Evolutionary conservation across 2,888 invertebrate genomes (phyloP), one percentile per base, ranked within the genome.

Genomic region (Lasioglossum morio): DNA sequence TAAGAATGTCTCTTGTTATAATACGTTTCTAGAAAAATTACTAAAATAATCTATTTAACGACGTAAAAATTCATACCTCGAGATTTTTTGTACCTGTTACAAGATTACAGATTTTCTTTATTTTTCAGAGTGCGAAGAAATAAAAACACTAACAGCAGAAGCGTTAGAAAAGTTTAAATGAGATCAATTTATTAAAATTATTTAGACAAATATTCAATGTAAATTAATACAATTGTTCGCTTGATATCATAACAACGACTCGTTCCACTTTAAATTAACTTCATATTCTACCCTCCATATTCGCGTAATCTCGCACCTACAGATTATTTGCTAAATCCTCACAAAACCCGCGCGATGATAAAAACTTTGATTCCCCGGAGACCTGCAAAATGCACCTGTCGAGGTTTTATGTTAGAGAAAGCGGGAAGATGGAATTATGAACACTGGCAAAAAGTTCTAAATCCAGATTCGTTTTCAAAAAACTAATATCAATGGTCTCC

Each of bases 291-390:
- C 14, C 63, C 30, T 16, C 16, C 63, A 34, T 63, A 30, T 30
- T 16, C 63, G 30, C 63, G 63, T 63, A 30, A 63, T 30, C 63
- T 63, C 63, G 34, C 63, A 19, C 19, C 63, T 63, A 27, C 34
- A 63, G 63, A 63, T 63, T 63, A 63, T 34, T 63, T 34, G 63
- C 30, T 63, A 63, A 63, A 63, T 63, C 63, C 63, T 63, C 63
- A 30, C 63, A 63, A 63, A 63, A 30, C 19, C 63, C 19, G 63
- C 30, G 19, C 19, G 63, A 63, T 63, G 63, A 63, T 63, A 63
- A 63, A 63, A 63, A 63, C 63, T 63, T 30, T 63, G 63, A 63
- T 63, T 63, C 63, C 63, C 63, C 16, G 30, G 63, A 63, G 63
- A 30, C 63, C 34, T 19, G 63, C 30, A 63, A 63, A 63, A 63